These are phyloP conservation scores for Platysteira castanea DNA, from an alignment of 2,113 vertebrate genomes.

Conservation along the genomic window DNA sequence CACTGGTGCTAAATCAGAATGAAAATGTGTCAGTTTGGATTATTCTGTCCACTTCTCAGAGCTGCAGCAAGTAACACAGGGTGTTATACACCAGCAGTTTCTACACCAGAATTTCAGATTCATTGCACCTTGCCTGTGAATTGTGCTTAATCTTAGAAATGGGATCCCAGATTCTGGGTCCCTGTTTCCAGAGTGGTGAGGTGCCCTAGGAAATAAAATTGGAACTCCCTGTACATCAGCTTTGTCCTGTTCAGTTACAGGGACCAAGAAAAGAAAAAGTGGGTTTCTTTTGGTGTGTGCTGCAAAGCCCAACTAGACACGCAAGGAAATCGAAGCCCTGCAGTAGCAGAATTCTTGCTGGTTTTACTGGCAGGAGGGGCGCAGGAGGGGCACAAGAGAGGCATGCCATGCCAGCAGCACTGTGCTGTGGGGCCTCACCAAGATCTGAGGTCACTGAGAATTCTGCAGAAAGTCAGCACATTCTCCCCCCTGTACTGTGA, in stretches of 20 bases:
- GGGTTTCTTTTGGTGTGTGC: not conserved
- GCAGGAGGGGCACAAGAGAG: not conserved
- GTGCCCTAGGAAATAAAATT: not conserved
- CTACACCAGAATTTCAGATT: not conserved
- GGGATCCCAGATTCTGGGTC: not conserved
- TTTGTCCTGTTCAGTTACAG: not conserved
- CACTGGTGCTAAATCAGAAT: not conserved
- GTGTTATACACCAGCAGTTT: not conserved
- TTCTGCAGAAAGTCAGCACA: not conserved
- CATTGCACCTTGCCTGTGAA: not conserved
- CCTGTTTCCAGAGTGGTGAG: not conserved
- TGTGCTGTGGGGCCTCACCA: not conserved
- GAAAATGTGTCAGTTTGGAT: not conserved
- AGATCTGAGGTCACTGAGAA: not conserved
- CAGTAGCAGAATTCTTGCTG: not conserved
- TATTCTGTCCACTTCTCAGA: not conserved
- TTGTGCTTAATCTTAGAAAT: not conserved
- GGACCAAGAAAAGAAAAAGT: not conserved
- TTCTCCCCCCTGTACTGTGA: fast-evolving
- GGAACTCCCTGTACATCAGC: not conserved
- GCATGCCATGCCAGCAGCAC: not conserved
- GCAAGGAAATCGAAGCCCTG: fast-evolving
- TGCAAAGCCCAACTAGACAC: not conserved
- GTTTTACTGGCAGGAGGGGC: not conserved
- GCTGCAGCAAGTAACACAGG: not conserved